A percentile compares a stretch with the other conserved stretches of the same genome.
These are phyloP conservation scores for Morone chrysops DNA, from an alignment of 2,113 vertebrate species.

Conservation along the genomic window DNA sequence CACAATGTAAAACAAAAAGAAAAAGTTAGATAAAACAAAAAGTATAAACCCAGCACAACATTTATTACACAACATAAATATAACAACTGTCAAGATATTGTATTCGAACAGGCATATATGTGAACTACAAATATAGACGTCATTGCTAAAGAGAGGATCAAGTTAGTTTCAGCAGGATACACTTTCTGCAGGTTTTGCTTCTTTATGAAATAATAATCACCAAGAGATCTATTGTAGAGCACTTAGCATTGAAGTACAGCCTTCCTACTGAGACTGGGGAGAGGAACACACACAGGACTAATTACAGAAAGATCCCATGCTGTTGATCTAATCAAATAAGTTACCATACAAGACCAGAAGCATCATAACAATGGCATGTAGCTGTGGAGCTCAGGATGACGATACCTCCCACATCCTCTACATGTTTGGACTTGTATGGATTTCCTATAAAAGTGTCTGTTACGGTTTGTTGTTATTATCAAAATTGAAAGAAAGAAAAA, in stretches of 20 bases:
- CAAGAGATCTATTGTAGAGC: constrained; percentile 85
- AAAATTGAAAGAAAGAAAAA: constrained; percentile 37
- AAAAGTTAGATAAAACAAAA: constrained; percentile 79
- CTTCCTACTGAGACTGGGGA: constrained; percentile 84
- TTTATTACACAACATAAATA: constrained; percentile 96
- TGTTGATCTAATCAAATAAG: constrained; percentile 79
- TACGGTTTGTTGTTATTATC: constrained; percentile 40
- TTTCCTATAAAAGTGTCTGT: constrained; percentile 64
- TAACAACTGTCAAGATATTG: constrained; percentile 95
- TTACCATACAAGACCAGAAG: constrained; percentile 85
- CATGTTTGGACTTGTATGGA: constrained; percentile 75
- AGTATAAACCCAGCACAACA: constrained; percentile 91
- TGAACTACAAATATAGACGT: constrained; percentile 94
- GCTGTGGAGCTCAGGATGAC: constrained; percentile 74
- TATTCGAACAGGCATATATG: constrained; percentile 94
- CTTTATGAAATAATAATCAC: constrained; percentile 81
- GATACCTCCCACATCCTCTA: constrained; percentile 66
- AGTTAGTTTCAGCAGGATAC: constrained; percentile 94
- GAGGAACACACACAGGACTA: constrained; percentile 84
- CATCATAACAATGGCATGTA: constrained; percentile 73
- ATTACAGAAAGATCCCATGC: constrained; percentile 86
- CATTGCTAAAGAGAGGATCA: constrained; percentile 91
- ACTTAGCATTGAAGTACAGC: constrained; percentile 87
- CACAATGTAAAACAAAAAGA: constrained; percentile 77
- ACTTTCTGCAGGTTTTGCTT: constrained; percentile 84